A percentile compares a stretch with the other conserved stretches of the same genome.
phyloP scores from a whole-genome alignment of 2,113 vertebrate genomes.

The Alligator mississippiensis region DNA sequence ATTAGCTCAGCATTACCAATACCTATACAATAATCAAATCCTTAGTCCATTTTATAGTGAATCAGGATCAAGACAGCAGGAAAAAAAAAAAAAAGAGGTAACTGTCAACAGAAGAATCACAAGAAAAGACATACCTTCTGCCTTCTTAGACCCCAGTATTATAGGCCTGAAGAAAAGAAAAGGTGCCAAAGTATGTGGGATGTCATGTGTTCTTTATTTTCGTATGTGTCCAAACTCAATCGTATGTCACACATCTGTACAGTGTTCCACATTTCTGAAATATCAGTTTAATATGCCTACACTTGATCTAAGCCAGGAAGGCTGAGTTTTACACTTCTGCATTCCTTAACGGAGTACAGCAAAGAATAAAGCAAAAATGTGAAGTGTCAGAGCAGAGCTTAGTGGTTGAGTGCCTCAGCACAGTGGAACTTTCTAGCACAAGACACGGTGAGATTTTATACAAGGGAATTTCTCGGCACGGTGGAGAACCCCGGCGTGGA shows the following conservation, averaged over 20 bases:
- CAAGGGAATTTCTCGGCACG: too few relatives aligned
- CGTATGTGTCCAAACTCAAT: too few relatives aligned
- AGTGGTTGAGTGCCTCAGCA: too few relatives aligned
- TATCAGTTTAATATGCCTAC: too few relatives aligned
- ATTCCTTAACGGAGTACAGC: constrained; percentile 47
- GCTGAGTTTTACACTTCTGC: too few relatives aligned
- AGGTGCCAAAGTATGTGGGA: constrained; percentile 2
- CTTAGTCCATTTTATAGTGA: constrained; percentile 1
- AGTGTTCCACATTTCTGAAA: too few relatives aligned
- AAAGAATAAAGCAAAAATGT: constrained; percentile 21
- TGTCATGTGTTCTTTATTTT: neutral
- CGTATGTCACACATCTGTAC: too few relatives aligned
- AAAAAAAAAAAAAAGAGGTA: neutral
- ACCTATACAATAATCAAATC: constrained; percentile 2
- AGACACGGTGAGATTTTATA: too few relatives aligned
- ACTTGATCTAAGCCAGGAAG: too few relatives aligned
- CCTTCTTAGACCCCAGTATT: constrained; percentile 31
- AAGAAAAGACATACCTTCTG: constrained; percentile 10
- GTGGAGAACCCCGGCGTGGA: too few relatives aligned
- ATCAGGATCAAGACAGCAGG: constrained; percentile 42
- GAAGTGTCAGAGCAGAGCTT: neutral
- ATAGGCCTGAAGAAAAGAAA: neutral
- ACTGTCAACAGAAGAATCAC: constrained; percentile 29
- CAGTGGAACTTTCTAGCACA: too few relatives aligned
- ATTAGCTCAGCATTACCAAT: neutral